phyloP scores from a whole-genome alignment of 2,113 vertebrate species.

The Physeter macrocephalus region DNA sequence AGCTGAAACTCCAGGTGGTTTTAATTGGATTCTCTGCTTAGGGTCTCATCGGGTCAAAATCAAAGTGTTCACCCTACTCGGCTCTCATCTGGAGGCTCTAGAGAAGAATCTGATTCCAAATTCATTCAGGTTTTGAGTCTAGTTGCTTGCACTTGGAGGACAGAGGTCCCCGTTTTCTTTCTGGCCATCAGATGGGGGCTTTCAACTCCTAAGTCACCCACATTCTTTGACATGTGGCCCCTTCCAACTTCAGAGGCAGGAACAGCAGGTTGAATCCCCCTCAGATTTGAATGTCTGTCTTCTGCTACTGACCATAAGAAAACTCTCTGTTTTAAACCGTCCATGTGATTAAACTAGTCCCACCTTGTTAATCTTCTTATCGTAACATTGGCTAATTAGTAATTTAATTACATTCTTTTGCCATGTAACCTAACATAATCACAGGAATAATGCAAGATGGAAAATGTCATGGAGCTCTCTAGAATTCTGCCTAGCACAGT shows the following conservation, averaged over 20 bases:
- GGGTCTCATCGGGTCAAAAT: neutral
- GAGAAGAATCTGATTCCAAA: neutral
- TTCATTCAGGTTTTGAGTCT: neutral
- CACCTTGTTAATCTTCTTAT: neutral
- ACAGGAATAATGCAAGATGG: neutral
- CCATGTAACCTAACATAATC: neutral
- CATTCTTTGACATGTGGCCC: neutral
- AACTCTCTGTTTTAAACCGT: neutral
- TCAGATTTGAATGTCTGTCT: neutral
- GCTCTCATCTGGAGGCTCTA: neutral
- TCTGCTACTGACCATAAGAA: neutral
- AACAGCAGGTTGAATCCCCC: neutral
- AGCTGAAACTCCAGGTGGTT: neutral
- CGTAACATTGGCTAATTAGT: neutral
- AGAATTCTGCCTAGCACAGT: neutral
- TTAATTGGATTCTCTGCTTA: neutral
- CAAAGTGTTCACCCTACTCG: neutral
- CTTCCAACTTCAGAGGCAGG: neutral
- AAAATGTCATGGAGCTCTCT: neutral
- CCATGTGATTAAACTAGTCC: neutral
- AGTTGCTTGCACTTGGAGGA: neutral
- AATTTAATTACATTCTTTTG: neutral
- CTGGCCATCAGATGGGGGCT: neutral
- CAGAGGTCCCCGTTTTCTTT: neutral
- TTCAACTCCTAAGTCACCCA: neutral